Base-by-base conservation (phyloP, 2,888 invertebrate species). In the Germaria angustata region DNA sequence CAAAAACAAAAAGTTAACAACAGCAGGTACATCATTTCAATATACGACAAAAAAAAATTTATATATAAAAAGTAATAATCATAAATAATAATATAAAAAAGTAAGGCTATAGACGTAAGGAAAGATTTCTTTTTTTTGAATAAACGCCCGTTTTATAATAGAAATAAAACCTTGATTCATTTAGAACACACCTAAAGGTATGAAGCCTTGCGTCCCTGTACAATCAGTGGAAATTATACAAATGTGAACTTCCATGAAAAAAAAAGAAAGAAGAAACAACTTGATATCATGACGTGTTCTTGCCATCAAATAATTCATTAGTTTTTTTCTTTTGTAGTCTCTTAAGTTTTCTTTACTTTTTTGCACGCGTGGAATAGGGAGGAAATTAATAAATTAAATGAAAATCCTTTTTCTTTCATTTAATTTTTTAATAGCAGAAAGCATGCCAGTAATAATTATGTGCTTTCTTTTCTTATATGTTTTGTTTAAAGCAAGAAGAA, bases 171-270 rank as follows among this genome's bases (percentile, higher is more conserved):
- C 76, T 81, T 66, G 69, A 41, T 65, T 80, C 80, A 46, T 65
- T 53, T 59, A 53, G 66, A 81, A 81, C 72, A 81, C 81, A 81
- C 81, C 76, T 71, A 20, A 71, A 51, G n/a, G 34, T n/a, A 44
- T 15, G 9, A 53, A 15, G 51, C 32, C 24, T 32, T 11, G 6
- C n/a, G 39, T 51, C 15, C 53, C 55, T 20, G 32, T 55, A 13
- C 2, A 22, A n/a, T 41, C 39, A 44, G 34, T 20, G 32, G 36
- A 49, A 36, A 46, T 78, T 78, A 53, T 57, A 57, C 17, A 49
- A 46, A n/a, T 22, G 17, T 28, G 17, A 20, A 20, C 15, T 46
- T 66, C 15, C 24, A 28, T 1, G 7, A 39, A 32, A 7, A 65
- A 28, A 7, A 39, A 34, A 13, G 44, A 41, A 24, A 13, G n/a